Percentiles rank a stretch among this genome's conserved stretches.
These are phyloP conservation scores for Sisor rabdophorus DNA, from an alignment of 2,113 vertebrate species.

Conservation along the genomic window DNA sequence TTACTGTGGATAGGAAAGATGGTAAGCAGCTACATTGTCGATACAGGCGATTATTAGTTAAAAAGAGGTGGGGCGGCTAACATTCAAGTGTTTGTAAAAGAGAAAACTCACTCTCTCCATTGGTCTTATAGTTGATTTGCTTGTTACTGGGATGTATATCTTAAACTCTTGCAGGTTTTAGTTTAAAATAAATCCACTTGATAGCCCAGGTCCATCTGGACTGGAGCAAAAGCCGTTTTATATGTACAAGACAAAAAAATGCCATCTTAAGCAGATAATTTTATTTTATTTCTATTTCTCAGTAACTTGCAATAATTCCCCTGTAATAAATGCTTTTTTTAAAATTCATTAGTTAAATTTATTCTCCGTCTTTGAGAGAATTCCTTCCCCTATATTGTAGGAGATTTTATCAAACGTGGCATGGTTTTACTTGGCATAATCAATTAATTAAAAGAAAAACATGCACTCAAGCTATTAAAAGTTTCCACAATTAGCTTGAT, in stretches of 20 bases:
- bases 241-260: not conserved
- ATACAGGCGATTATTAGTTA: not conserved
- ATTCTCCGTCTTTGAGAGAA: no score
- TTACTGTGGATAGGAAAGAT: conserved; percentile 88
- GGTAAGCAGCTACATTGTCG: conserved; percentile 74
- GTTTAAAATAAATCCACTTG: not conserved
- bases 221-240: not conserved
- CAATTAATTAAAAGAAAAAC: not conserved
- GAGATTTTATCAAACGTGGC: not conserved
- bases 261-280: not conserved
- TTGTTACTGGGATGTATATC: not conserved
- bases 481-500: not conserved
- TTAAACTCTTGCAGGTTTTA: not conserved
- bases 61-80: conserved; percentile 30
- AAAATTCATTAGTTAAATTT: no score
- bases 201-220: not conserved
- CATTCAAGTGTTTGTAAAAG: not conserved
- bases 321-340: no score
- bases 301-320: no score
- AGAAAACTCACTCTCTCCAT: conserved; percentile 3
- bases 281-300: no score
- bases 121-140: not conserved
- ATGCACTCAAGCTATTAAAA: not conserved
- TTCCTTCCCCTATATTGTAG: no score
- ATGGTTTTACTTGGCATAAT: not conserved